Evolutionary conservation across 2,797 vertebrate species (phyloP).

Genomic region (Schizothorax lantsangensis): DNA sequence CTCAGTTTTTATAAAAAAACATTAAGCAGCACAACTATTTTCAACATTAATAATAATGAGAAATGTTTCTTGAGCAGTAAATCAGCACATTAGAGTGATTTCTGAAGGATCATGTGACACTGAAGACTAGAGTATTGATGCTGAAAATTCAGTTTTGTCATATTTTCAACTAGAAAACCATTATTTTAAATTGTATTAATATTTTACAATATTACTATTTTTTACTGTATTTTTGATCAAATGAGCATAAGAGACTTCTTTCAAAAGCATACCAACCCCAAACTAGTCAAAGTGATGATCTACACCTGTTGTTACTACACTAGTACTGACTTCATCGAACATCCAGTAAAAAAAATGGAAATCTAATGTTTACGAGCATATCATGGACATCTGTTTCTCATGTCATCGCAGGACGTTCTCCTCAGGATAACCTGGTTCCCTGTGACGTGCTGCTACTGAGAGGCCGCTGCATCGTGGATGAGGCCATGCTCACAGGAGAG

Average conservation of each 20-base stretch:
- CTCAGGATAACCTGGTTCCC: conserved; percentile 93
- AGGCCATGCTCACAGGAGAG: conserved; percentile 97
- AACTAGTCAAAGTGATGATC: not conserved
- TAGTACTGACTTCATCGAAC: not conserved
- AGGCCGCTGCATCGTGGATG: conserved; percentile 94
- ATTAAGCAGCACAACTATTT: too few species aligned
- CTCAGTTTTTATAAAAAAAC: too few species aligned
- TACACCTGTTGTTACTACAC: not conserved
- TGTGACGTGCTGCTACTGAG: conserved; percentile 94
- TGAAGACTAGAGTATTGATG: not conserved
- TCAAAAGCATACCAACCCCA: not conserved
- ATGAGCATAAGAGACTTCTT: not conserved
- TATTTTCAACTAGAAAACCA: not conserved
- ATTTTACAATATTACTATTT: not conserved
- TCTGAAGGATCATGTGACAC: not conserved
- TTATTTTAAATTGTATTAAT: not conserved
- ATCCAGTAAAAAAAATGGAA: not conserved
- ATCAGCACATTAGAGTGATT: not conserved
- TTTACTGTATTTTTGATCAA: not conserved
- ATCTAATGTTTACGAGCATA: not conserved
- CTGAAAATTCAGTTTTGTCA: not conserved
- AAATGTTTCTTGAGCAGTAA: too few species aligned
- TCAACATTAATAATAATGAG: too few species aligned
- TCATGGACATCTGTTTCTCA: conserved; percentile 29
- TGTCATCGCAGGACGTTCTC: conserved; percentile 85